Base-by-base conservation (phyloP, 2,113 vertebrate species). In the Rhabdomys dilectus region DNA sequence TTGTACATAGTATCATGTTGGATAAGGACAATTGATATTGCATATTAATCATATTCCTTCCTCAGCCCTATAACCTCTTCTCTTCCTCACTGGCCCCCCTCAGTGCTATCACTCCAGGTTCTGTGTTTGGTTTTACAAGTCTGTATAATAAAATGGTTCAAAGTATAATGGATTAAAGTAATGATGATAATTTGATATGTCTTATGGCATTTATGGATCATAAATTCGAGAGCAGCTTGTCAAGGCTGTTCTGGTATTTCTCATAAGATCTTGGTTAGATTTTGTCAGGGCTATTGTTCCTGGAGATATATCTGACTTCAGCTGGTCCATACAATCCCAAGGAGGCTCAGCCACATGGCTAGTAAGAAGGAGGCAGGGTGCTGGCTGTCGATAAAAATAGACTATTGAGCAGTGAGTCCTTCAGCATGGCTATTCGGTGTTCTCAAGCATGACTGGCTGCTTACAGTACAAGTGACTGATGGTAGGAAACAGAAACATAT, bases 221-320 rank as follows among this genome's bases (percentile, higher is more conserved):
- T 88, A 81, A 89, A 88, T 96, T 88, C 45, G 90, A 73, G 36
- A 94, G 29, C 12, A 88, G 31, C 13, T 84, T 87, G 42, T 24
- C n/a, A 82, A 56, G 24, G 21, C 5, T 73, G 3, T 84, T 48
- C 19, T 53, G 6, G 75, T 3, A 17, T 87, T 31, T 91, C 42
- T 72, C 77, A 26, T 31, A 53, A 91, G 60, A 56, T 51, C 56
- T 34, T 7, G 45, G 24, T 91, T 58, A 76, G 73, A 66, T 75
- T 34, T 22, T 66, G 19, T 1, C 7, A 78, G 3, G 7, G 11
- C 39, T 77, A 42, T 3, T 34, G 15, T 45, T 48, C 68, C 87
- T 95, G 51, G 45, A 91, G 29, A 76, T 39, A 91, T 19, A 76
- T 48, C 22, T 89, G 64, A n/a, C 58, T 26, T 45, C 6, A 16